Base-by-base conservation (phyloP, 1,140 invertebrate genomes). In the Camponotus pennsylvanicus region DNA sequence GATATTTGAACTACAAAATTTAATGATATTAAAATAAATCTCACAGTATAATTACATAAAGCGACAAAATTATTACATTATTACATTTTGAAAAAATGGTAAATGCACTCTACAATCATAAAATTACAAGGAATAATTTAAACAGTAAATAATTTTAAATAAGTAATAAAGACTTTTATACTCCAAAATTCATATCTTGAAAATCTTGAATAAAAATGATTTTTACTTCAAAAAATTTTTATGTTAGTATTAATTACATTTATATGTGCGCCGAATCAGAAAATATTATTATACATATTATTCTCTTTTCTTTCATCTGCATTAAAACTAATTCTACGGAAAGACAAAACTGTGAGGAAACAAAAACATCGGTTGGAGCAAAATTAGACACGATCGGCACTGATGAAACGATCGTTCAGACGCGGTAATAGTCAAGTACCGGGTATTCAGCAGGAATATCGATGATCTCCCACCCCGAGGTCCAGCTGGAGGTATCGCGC, bases 1-100 rank as follows among this genome's bases (percentile, higher is more conserved):
- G 13, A 55, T 13, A 18, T 49, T 37, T 52, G 18, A 18, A 52
- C 7, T 27, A 21, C 3, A 40, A 21, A 52, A 13, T 21, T 21
- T 37, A 21, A 67, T 78, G 32, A 45, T 61, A 61, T 79, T 52
- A 7, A 69, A n/a, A 69, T 40, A 40, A 79, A 79, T 79, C 18
- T 32, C 15, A 67, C n/a, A 6, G 27, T 42, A 52, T 69, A 40
- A 79, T 79, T 55, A 64, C 18, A 52, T 15, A 34, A 66, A 45
- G 6, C 32, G n/a, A 78, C 2, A 9, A 40, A 52, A 52, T 79
- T 67, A 32, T n/a, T 21, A 11, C 37, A 40, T 40, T 40, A 40
- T 40, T 40, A 66, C 34, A 40, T 9, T 3, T 49, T 52, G 42
- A 13, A 67, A 67, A 78, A 40, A 75, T 9, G 0, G 8, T 34